These are phyloP conservation scores for Crocallis elinguaria DNA, from an alignment of 2,888 invertebrate genomes.

Conservation along the genomic window DNA sequence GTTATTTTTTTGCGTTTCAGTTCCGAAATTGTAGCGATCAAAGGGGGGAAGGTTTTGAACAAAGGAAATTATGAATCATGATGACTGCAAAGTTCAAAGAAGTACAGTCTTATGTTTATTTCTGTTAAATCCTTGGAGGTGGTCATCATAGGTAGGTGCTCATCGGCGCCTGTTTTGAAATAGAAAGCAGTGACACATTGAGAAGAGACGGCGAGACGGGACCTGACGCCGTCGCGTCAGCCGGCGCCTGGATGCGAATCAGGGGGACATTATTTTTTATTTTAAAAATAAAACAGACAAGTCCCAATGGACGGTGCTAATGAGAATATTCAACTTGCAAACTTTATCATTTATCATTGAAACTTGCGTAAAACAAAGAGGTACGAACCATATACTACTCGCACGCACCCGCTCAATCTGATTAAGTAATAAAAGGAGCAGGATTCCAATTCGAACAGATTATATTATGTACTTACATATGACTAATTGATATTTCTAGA, in stretches of 20 bases:
- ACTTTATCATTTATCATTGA: not conserved
- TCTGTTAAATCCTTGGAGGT: conserved; percentile 43
- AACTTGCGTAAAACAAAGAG: conserved; percentile 1
- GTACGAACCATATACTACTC: not conserved
- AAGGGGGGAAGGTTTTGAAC: conserved; percentile 12
- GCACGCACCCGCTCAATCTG: too few species aligned
- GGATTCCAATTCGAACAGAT: too few species aligned
- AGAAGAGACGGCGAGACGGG: conserved; percentile 55
- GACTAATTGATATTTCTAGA: too few species aligned
- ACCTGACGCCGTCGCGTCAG: conserved; percentile 46
- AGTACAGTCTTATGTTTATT: conserved; percentile 35
- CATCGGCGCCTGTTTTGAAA: conserved; percentile 69
- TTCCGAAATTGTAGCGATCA: conserved; percentile 5
- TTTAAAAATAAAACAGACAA: conserved; percentile 34
- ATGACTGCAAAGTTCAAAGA: conserved; percentile 30
- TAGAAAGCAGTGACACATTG: conserved; percentile 76
- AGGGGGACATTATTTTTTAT: conserved; percentile 33
- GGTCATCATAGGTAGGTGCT: conserved; percentile 54
- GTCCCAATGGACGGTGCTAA: conserved; percentile 14
- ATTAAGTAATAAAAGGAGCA: too few species aligned
- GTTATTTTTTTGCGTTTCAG: conserved; percentile 22
- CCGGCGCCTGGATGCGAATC: conserved; percentile 39
- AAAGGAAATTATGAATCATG: conserved; percentile 37
- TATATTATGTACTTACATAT: too few species aligned
- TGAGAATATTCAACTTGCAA: conserved; percentile 18